A percentile compares a stretch with the other conserved stretches of the same genome.
phyloP scores from a whole-genome alignment of 2,113 vertebrate genomes.

The Gila orcuttii region DNA sequence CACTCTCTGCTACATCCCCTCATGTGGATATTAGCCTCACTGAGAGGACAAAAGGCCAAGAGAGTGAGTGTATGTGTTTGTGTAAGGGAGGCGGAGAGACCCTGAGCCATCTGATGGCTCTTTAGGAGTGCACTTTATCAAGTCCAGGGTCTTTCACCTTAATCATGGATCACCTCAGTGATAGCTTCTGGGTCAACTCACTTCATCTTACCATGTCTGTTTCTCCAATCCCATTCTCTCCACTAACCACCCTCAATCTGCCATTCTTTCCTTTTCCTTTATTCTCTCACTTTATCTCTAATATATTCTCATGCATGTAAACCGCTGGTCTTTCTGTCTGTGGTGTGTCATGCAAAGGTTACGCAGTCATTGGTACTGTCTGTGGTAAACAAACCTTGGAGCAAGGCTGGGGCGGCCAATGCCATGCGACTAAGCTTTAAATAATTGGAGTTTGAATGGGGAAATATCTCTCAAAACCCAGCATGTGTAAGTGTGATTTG shows the following conservation, averaged over 20 bases:
- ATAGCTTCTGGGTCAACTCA: conserved; percentile 48
- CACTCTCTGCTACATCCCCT: neutral
- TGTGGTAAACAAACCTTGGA: conserved; percentile 16
- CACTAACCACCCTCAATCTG: neutral
- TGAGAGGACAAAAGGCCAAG: conserved; percentile 16
- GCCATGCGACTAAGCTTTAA: neutral
- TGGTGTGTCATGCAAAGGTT: conserved; percentile 42
- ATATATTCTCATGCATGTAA: neutral
- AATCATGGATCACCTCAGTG: conserved; percentile 37
- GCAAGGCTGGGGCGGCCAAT: neutral
- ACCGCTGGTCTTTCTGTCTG: neutral
- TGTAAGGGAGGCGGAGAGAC: conserved; percentile 21
- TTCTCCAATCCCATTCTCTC: neutral
- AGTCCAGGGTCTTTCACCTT: conserved; percentile 44
- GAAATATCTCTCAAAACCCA: too few relatives aligned
- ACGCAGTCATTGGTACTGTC: neutral
- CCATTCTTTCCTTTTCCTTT: neutral
- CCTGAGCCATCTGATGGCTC: conserved; percentile 9
- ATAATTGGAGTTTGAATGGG: neutral
- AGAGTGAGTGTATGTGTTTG: conserved; percentile 13
- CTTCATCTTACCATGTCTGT: conserved; percentile 1
- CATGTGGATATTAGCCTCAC: neutral
- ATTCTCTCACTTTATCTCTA: neutral
- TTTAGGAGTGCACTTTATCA: conserved; percentile 35
- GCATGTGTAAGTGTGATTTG: neutral